Percentiles rank a stretch among this genome's conserved stretches.
phyloP scores from a whole-genome alignment of 1,140 invertebrate species.

The Adelges cooleyi region DNA sequence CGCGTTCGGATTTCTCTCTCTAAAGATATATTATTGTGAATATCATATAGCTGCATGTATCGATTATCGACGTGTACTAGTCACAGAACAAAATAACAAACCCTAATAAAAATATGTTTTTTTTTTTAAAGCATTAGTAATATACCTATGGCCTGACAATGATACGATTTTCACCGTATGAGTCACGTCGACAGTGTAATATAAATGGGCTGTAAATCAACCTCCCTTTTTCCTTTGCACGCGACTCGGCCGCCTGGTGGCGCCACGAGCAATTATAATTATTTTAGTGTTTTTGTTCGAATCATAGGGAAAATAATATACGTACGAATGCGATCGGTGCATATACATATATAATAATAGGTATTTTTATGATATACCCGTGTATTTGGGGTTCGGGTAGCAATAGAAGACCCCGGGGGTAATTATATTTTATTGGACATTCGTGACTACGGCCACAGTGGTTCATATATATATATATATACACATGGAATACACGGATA shows the following conservation, averaged over 20 bases:
- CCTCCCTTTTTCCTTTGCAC: conserved; percentile 18
- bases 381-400: background rate
- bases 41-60: too few species aligned
- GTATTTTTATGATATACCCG: too few species aligned
- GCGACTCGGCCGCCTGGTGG: conserved; percentile 15
- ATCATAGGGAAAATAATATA: background rate
- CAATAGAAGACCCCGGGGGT: background rate
- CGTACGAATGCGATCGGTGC: background rate
- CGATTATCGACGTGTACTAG: too few species aligned
- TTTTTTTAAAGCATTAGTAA: background rate
- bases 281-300: background rate
- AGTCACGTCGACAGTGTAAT: conserved; percentile 4
- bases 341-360: too few species aligned
- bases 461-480: background rate
- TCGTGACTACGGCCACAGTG: background rate
- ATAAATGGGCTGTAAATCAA: conserved; percentile 22
- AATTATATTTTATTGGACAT: conserved; percentile 26
- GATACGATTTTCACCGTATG: conserved; percentile 14
- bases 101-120: too few species aligned
- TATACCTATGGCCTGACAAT: background rate
- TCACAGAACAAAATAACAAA: too few species aligned
- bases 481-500: background rate
- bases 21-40: too few species aligned
- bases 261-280: conserved; percentile 15
- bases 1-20: too few species aligned